Conservation (phyloP, 2,888 invertebrate species). For the Dioctria linearis region DNA sequence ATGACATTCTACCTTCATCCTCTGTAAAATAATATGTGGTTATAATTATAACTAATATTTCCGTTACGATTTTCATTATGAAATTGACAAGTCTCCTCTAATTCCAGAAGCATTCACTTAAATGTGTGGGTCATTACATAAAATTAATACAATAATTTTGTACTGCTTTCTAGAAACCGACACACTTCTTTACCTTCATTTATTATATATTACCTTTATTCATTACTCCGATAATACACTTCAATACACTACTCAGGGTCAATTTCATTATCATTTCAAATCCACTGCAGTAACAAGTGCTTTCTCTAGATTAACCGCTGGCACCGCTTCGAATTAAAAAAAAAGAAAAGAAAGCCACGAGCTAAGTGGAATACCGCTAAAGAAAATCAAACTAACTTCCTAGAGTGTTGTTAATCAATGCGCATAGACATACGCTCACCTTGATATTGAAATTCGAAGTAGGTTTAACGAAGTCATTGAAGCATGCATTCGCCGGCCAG, state of each 20-base stretch:
- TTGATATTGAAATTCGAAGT: slow-evolving; percentile 50
- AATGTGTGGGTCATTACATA: too few species aligned
- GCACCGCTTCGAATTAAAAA: slow-evolving; percentile 9
- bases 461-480: slow-evolving; percentile 7
- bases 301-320: slow-evolving; percentile 14
- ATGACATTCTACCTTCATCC: too few species aligned
- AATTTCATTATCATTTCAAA: slow-evolving; percentile 1
- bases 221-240: too few species aligned
- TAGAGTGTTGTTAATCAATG: slow-evolving; percentile 33
- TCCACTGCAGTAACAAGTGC: slow-evolving; percentile 1
- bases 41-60: too few species aligned
- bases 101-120: too few species aligned
- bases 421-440: slow-evolving; percentile 22
- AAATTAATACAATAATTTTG: too few species aligned
- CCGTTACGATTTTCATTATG: too few species aligned
- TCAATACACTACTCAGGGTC: background rate
- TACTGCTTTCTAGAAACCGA: too few species aligned
- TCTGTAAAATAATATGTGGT: too few species aligned
- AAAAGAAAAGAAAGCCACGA: slow-evolving; percentile 25
- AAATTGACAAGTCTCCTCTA: too few species aligned
- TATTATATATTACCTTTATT: too few species aligned
- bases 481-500: slow-evolving; percentile 2
- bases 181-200: too few species aligned
- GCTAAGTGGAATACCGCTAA: slow-evolving; percentile 20
- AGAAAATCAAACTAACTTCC: slow-evolving; percentile 44